These are phyloP conservation scores for Cotesia typhae DNA, from an alignment of 1,140 invertebrate genomes.

Conservation along the genomic window DNA sequence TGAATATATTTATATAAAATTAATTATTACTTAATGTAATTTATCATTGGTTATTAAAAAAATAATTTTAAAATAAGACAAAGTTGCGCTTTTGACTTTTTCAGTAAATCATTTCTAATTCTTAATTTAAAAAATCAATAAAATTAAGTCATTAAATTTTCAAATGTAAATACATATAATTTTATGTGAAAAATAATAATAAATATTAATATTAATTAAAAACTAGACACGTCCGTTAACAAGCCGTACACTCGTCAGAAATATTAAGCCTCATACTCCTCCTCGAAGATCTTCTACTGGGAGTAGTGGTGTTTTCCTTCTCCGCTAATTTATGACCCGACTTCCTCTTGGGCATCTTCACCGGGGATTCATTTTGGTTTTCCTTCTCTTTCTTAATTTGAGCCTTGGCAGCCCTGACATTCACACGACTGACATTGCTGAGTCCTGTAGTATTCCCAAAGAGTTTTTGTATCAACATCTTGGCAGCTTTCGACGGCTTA, in stretches of 20 bases:
- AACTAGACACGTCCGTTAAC: not conserved
- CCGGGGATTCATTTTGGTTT: too few species aligned
- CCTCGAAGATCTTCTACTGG: slow-evolving; percentile 38
- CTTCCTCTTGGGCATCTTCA: not conserved
- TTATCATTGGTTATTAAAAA: too few species aligned
- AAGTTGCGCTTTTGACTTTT: too few species aligned
- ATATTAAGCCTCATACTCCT: slow-evolving; percentile 45
- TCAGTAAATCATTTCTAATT: too few species aligned
- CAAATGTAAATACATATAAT: not conserved
- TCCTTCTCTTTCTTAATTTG: too few species aligned
- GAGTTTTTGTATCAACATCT: slow-evolving; percentile 21
- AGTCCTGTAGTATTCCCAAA: not conserved
- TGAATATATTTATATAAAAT: too few species aligned
- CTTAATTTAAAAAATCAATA: not conserved
- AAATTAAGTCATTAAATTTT: slow-evolving; percentile 1
- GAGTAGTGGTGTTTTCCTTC: slow-evolving; percentile 9
- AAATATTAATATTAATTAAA: slow-evolving; percentile 39
- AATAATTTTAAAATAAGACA: too few species aligned
- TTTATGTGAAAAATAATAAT: slow-evolving; percentile 19
- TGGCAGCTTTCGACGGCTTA: slow-evolving; percentile 34
- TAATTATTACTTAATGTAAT: too few species aligned
- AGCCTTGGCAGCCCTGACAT: too few species aligned
- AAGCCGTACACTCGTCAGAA: slow-evolving; percentile 37
- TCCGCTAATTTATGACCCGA: not conserved
- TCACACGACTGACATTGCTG: too few species aligned